A percentile compares a stretch with the other conserved stretches of the same genome.
phyloP scores from a whole-genome alignment of 1,140 invertebrate genomes.

The Ooceraea biroi region DNA sequence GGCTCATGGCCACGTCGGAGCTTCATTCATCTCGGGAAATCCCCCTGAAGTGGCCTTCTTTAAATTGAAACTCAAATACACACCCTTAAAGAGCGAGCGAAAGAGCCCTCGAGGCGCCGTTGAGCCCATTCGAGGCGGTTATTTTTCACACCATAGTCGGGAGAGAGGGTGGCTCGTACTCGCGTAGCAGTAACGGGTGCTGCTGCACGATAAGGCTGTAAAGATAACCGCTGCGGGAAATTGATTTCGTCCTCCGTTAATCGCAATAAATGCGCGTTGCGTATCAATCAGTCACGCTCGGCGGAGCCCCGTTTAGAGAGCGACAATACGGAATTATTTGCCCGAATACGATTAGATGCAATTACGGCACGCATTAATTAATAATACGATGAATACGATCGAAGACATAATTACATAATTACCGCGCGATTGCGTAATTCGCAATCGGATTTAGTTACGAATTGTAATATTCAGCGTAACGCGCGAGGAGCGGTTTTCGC shows the following conservation, averaged over 20 bases:
- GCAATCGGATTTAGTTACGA: background rate
- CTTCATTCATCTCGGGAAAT: slow-evolving; percentile 65
- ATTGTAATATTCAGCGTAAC: no score
- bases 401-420: background rate
- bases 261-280: slow-evolving; percentile 37
- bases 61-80: slow-evolving; percentile 68
- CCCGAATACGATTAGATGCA: background rate
- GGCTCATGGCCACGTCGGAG: background rate
- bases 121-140: slow-evolving; percentile 40
- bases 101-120: slow-evolving; percentile 50
- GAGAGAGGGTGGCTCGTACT: slow-evolving; percentile 18
- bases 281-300: slow-evolving; percentile 4
- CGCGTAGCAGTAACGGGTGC: background rate
- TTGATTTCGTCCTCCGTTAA: slow-evolving; percentile 39
- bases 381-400: background rate
- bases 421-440: background rate
- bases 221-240: slow-evolving; percentile 42
- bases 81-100: slow-evolving; percentile 27
- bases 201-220: slow-evolving; percentile 28
- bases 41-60: slow-evolving; percentile 58
- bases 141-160: slow-evolving; percentile 54
- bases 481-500: background rate
- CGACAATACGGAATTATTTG: slow-evolving; percentile 3
- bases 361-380: slow-evolving; percentile 1
- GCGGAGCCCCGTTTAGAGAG: background rate